Evolutionary conservation across 2,797 vertebrate species (phyloP), one percentile per base, ranked within the genome.

Genomic region (Lindbergichthys nudifrons): DNA sequence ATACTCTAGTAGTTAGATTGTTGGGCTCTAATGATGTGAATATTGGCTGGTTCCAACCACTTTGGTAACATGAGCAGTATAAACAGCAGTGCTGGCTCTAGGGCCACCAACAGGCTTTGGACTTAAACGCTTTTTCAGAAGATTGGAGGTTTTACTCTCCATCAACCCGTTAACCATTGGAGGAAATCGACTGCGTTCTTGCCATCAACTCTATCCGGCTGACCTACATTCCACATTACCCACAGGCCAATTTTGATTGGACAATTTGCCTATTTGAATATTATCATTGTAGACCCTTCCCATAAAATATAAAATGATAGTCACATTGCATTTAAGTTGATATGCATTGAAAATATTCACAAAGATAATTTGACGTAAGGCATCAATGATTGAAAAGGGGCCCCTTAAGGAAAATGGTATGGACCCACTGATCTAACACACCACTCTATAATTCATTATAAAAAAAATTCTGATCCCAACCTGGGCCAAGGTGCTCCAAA

Each of bases 141-240:
- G 52, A 75, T 67, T 72, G 45, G 15, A 50, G 4, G 45, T 36
- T 63, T 60, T 71, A 65, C 78, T 65, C 59, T 59, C 57, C 63
- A 50, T 74, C 61, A 65, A 5, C 42, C 26, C 13, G 4, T 32
- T 42, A 26, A 76, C 51, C 13, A 56, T 13, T 57, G 32, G 23
- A 3, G 12, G 42, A 46, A 59, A 26, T 64, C 65, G 32, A 16
- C 61, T 26, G 64, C 23, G 57, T 47, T 65, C 46, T 41, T 57
- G n/a, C 41, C 6, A 2, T 69, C 11, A 32, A 60, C 71, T 65
- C 46, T 70, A 36, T 52, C 26, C 70, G 52, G 65, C 18, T 70
- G 66, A 48, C 61, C 59, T 74, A 68, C 32, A 77, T 78, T 83
- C 57, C 39, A 63, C 51, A 59, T 61, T 26, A 48, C 39, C 65